A percentile compares a stretch with the other conserved stretches of the same genome.
These are phyloP conservation scores for Sminthurinus aureus DNA, from an alignment of 2,888 invertebrate genomes.

Conservation along the genomic window DNA sequence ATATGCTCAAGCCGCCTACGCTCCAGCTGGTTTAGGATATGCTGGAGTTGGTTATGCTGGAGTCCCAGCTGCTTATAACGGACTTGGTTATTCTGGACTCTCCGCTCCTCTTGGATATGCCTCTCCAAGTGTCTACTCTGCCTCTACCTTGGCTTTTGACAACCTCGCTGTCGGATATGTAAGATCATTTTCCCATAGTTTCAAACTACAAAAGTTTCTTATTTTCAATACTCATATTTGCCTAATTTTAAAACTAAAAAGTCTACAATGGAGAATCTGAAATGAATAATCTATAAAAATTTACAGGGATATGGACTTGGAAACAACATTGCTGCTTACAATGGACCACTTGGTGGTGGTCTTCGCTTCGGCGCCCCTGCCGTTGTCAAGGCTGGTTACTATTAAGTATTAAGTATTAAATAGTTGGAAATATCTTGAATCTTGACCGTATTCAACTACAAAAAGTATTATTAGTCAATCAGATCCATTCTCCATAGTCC, in stretches of 20 bases:
- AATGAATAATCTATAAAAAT: too few species aligned
- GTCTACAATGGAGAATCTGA: too few species aligned
- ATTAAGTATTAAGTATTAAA: slow-evolving; percentile 31
- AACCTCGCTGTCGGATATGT: slow-evolving; percentile 19
- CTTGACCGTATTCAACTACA: not conserved
- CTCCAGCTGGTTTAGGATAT: not conserved
- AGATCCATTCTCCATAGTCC: not conserved
- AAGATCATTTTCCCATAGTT: too few species aligned
- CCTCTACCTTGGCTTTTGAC: slow-evolving; percentile 31
- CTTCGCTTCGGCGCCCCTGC: not conserved
- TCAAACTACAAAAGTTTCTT: too few species aligned
- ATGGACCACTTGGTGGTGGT: slow-evolving; percentile 30
- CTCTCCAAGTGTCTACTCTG: slow-evolving; percentile 21
- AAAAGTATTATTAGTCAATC: not conserved
- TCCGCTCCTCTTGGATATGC: slow-evolving; percentile 22
- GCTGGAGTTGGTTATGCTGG: too few species aligned
- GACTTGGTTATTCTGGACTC: slow-evolving; percentile 5
- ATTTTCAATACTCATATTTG: too few species aligned
- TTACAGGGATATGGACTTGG: slow-evolving; percentile 33
- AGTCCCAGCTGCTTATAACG: not conserved
- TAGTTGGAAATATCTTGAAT: not conserved
- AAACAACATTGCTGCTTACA: slow-evolving; percentile 32
- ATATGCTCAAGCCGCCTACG: slow-evolving; percentile 24
- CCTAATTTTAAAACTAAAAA: too few species aligned
- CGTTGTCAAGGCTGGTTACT: slow-evolving; percentile 32